Evolutionary conservation across 2,888 invertebrate genomes (phyloP).

Genomic region (Cephus spinipes): DNA sequence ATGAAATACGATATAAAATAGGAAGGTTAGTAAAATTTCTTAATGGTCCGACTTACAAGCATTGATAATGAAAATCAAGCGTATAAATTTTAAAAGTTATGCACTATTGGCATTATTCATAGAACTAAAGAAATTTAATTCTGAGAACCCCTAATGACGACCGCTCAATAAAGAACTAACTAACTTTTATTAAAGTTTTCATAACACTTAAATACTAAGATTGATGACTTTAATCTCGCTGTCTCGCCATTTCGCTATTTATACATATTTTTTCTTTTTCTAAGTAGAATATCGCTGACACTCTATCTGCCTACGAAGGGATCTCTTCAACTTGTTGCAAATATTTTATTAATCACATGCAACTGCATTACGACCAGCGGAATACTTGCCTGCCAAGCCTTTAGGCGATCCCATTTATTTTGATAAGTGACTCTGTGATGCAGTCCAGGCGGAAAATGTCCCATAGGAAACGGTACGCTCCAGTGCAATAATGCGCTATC

Average conservation of each 20-base stretch:
- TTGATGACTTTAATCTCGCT: too few relatives aligned
- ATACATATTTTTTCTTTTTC: too few relatives aligned
- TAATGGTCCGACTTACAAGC: not conserved
- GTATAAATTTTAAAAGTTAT: conserved; percentile 8
- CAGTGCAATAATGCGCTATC: conserved; percentile 68
- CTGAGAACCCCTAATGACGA: too few relatives aligned
- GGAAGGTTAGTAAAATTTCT: not conserved
- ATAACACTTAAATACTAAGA: not conserved
- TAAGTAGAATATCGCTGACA: too few relatives aligned
- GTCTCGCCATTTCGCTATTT: too few relatives aligned
- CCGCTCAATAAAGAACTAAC: too few relatives aligned
- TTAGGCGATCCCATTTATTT: conserved; percentile 66
- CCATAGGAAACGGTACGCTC: conserved; percentile 67
- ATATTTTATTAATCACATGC: too few relatives aligned
- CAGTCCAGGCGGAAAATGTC: conserved; percentile 69
- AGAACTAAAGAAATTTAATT: too few relatives aligned
- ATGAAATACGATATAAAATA: conserved; percentile 1
- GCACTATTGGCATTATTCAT: too few relatives aligned
- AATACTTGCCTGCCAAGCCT: conserved; percentile 67
- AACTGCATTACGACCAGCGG: conserved; percentile 24
- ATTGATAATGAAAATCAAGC: conserved; percentile 4
- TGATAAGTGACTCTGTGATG: conserved; percentile 69
- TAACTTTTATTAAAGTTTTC: conserved; percentile 25
- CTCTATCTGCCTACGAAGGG: too few relatives aligned
- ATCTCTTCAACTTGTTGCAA: too few relatives aligned